These are phyloP conservation scores for Stigmatopora nigra DNA, from an alignment of 2,113 vertebrate species.

Conservation along the genomic window DNA sequence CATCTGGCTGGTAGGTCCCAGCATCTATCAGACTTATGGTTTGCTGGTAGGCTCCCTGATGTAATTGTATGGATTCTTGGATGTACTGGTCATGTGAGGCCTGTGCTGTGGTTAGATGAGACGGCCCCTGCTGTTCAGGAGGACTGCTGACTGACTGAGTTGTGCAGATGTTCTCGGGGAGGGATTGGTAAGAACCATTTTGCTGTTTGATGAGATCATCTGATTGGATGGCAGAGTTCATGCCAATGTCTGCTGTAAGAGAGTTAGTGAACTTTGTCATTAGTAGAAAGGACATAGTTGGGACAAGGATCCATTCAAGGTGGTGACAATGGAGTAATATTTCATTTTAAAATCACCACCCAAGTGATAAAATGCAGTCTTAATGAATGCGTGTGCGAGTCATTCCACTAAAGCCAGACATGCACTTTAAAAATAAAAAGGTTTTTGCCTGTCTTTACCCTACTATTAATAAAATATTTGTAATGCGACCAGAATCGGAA, in stretches of 20 bases:
- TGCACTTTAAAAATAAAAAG: too few relatives aligned
- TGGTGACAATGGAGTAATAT: slow-evolving; percentile 1
- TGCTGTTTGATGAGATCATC: slow-evolving; percentile 84
- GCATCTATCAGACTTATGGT: slow-evolving; percentile 43
- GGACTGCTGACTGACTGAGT: slow-evolving; percentile 15
- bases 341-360: slow-evolving; percentile 29
- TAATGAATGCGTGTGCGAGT: too few relatives aligned
- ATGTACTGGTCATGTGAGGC: slow-evolving; percentile 53
- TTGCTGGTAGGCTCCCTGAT: slow-evolving; percentile 54
- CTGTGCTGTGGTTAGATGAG: slow-evolving; percentile 66
- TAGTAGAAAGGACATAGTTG: slow-evolving; percentile 23
- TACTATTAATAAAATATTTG: too few relatives aligned
- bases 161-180: slow-evolving; percentile 67
- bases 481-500: too few relatives aligned
- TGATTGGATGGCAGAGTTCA: slow-evolving; percentile 75
- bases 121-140: slow-evolving; percentile 52
- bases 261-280: slow-evolving; percentile 27
- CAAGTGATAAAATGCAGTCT: slow-evolving; percentile 9
- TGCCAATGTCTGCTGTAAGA: slow-evolving; percentile 80
- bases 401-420: too few relatives aligned
- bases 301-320: slow-evolving; percentile 2
- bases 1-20: slow-evolving; percentile 49
- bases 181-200: slow-evolving; percentile 75
- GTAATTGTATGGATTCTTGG: slow-evolving; percentile 63
- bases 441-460: too few relatives aligned